Base-by-base conservation (phyloP, 2,888 invertebrate genomes). In the Tricholauxania praeusta region DNA sequence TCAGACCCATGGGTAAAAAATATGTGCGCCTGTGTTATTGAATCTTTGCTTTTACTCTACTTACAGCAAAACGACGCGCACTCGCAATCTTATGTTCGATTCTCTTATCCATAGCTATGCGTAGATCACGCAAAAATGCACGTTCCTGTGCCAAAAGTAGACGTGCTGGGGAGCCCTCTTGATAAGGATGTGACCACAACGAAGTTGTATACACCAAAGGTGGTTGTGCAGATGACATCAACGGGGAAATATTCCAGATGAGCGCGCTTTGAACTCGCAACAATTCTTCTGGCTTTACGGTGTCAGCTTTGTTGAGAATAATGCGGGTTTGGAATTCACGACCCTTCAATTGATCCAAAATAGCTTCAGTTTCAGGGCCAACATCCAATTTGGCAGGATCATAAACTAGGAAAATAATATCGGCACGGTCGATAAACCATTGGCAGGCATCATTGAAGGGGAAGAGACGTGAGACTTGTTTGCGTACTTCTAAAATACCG, bases 401-500 rank as follows among this genome's bases (percentile, higher is more conserved):
- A 86, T 97, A 97, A 49, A 97, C 94, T 72, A 98, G 90, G 89
- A 97, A 96, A 85, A 98, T 97, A 80, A 97, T 94, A 86, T 97
- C 97, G 32, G 97, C 97, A 76, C 97, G 91, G 88, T 97, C 97
- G 83, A 97, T 97, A 89, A 98, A 97, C 97, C 97, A 98, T 87
- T 97, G 96, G 85, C 96, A 96, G 65, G 96, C 97, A 85, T 97
- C 97, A 85, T 97, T 97, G 89, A 97, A 97, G 70, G 97, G 96
- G 84, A 97, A 97, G 74, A 96, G 91, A 69, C 97, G 91, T 67
- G 97, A 96, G 67, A 96, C 94, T 89, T 96, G 96, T 87, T 97
- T 96, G 78, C 96, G 91, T 75, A 96, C 96, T 90, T 98, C 97
- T 81, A 97, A 89, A 82, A 98, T 97, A 76, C 97, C 97, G 74